These are phyloP conservation scores for Polia nebulosa DNA, from an alignment of 2,888 invertebrate species.

Conservation along the genomic window DNA sequence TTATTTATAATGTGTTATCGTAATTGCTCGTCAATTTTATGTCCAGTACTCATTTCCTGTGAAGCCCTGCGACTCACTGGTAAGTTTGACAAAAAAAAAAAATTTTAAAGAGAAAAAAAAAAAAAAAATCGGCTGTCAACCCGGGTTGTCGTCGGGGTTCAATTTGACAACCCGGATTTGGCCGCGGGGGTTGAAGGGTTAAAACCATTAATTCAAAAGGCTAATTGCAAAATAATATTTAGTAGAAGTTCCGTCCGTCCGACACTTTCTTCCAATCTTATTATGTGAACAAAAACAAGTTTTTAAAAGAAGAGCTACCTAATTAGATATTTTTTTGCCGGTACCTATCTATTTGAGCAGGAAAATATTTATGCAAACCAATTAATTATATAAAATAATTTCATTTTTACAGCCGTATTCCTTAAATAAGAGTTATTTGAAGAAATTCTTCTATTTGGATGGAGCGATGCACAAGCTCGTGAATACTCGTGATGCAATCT, in stretches of 20 bases:
- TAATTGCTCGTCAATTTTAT: background rate
- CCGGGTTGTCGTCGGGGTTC: no score
- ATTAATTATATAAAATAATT: background rate
- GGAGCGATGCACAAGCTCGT: constrained; percentile 57
- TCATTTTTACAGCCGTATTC: background rate
- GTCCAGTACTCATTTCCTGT: background rate
- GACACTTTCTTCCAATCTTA: constrained; percentile 2
- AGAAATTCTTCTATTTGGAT: constrained; percentile 49
- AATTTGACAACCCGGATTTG: no score
- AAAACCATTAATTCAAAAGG: background rate
- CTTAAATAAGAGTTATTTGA: constrained; percentile 14
- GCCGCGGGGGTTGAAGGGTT: no score
- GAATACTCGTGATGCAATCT: constrained; percentile 59
- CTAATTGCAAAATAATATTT: background rate
- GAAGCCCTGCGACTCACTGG: no score
- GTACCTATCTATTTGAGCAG: background rate
- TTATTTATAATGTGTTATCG: background rate
- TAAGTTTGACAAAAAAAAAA: no score
- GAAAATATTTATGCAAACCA: background rate
- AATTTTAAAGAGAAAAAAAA: no score
- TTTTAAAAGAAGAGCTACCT: background rate
- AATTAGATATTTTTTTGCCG: background rate
- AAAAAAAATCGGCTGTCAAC: no score
- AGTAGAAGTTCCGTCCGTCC: background rate
- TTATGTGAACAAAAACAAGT: background rate